phyloP scores from a whole-genome alignment of 2,888 invertebrate species.

The Amblyjoppa proteus region DNA sequence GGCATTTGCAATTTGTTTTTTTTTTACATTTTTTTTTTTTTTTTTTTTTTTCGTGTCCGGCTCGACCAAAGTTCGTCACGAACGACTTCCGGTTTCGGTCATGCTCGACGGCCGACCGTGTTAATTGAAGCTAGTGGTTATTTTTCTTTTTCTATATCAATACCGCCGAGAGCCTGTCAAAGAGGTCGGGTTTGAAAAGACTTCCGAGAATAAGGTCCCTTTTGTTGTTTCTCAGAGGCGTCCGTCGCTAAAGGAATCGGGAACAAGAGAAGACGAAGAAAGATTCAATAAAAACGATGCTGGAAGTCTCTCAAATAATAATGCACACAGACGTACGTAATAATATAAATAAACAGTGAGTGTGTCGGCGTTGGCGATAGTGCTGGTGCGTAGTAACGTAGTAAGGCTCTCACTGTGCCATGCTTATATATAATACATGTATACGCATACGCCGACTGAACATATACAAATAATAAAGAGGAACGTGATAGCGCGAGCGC shows the following conservation, averaged over 20 bases:
- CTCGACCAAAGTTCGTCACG: background rate
- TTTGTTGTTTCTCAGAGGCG: slow-evolving; percentile 3
- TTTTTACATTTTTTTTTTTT: background rate
- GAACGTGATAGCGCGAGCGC: slow-evolving; percentile 62
- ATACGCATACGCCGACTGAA: background rate
- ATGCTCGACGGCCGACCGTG: background rate
- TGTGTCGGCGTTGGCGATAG: background rate
- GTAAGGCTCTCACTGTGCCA: background rate
- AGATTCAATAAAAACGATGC: slow-evolving; percentile 2
- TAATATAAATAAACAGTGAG: slow-evolving; percentile 30
- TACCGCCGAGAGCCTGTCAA: background rate
- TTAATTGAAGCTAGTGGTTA: slow-evolving; percentile 7
- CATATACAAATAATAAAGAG: slow-evolving; percentile 48
- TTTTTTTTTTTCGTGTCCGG: background rate
- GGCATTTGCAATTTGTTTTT: background rate
- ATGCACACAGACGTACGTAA: slow-evolving; percentile 28
- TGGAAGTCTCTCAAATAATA: slow-evolving; percentile 25
- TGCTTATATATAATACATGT: background rate
- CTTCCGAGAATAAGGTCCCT: slow-evolving; percentile 6
- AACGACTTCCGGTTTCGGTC: background rate
- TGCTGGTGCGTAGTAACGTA: background rate
- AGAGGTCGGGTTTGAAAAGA: background rate
- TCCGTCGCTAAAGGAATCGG: background rate
- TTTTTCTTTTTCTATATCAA: background rate
- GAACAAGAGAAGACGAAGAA: slow-evolving; percentile 2